phyloP scores from a whole-genome alignment of 2,888 invertebrate genomes.

The Aspidiotus rigidus region DNA sequence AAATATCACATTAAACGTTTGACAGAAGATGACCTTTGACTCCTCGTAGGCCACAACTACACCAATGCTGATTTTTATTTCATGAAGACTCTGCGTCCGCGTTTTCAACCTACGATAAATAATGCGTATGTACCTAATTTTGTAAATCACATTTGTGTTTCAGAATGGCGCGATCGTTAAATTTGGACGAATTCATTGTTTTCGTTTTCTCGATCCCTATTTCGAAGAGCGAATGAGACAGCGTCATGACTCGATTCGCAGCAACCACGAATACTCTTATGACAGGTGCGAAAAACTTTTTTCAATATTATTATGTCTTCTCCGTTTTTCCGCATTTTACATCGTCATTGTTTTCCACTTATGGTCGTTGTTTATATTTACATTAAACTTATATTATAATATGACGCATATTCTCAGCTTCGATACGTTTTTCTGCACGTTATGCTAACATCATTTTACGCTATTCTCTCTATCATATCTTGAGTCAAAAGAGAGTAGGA shows the following conservation, averaged over 20 bases:
- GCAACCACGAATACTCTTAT: slow-evolving; percentile 56
- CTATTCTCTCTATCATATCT: no score
- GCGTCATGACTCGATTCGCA: slow-evolving; percentile 59
- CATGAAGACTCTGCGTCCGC: no score
- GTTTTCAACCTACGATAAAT: background rate
- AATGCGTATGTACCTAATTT: background rate
- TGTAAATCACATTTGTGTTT: slow-evolving; percentile 34
- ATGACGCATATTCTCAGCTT: no score
- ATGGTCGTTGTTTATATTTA: no score
- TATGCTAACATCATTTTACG: no score
- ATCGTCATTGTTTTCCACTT: slow-evolving; percentile 1
- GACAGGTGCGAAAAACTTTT: slow-evolving; percentile 56
- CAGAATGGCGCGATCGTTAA: slow-evolving; percentile 76
- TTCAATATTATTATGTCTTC: slow-evolving; percentile 1
- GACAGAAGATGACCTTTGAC: no score
- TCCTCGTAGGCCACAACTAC: no score
- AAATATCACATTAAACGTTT: no score
- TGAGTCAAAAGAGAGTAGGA: no score
- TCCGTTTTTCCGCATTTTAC: slow-evolving; percentile 7
- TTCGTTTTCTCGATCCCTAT: slow-evolving; percentile 73
- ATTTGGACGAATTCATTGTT: slow-evolving; percentile 77
- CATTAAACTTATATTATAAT: no score
- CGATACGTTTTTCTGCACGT: no score
- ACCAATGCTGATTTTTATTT: no score
- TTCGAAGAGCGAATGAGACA: slow-evolving; percentile 69